Evolutionary conservation across 2,113 vertebrate genomes (phyloP).

Genomic region (Crocuta crocuta): DNA sequence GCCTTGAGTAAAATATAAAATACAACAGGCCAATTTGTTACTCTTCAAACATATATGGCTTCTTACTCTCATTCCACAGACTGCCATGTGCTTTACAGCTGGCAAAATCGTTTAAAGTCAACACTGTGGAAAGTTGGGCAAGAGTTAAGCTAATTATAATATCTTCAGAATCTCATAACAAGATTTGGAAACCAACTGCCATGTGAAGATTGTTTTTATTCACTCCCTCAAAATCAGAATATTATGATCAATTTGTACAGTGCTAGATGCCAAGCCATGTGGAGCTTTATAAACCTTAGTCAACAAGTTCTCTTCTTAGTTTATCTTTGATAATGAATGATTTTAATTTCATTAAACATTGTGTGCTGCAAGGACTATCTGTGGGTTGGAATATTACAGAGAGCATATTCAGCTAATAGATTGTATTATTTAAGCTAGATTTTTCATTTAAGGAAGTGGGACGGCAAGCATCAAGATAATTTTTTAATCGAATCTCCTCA

Average conservation of each 20-base stretch:
- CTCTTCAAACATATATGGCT: background rate
- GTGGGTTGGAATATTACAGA: background rate
- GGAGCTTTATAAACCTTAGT: background rate
- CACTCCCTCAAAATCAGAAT: conserved; percentile 16
- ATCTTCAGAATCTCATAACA: conserved; percentile 24
- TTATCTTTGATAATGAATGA: conserved; percentile 18
- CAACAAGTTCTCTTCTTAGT: background rate
- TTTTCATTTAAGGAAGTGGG: background rate
- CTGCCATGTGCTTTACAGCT: background rate
- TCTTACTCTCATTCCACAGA: background rate
- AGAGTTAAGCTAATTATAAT: background rate
- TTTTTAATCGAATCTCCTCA: background rate
- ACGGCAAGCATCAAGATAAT: background rate
- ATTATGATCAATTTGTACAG: conserved; percentile 24
- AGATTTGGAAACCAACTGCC: background rate
- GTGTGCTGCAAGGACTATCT: background rate
- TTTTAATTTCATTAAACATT: conserved; percentile 18
- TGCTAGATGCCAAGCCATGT: conserved; percentile 9
- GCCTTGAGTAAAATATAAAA: background rate
- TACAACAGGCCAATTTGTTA: background rate
- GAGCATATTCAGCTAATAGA: background rate
- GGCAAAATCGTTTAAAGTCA: conserved; percentile 11
- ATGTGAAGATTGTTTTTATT: conserved; percentile 52
- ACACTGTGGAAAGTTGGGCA: background rate
- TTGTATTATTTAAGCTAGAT: background rate